A percentile compares a stretch with the other conserved stretches of the same genome.
phyloP scores from a whole-genome alignment of 2,113 vertebrate species.

The Cyprinodon tularosa region DNA sequence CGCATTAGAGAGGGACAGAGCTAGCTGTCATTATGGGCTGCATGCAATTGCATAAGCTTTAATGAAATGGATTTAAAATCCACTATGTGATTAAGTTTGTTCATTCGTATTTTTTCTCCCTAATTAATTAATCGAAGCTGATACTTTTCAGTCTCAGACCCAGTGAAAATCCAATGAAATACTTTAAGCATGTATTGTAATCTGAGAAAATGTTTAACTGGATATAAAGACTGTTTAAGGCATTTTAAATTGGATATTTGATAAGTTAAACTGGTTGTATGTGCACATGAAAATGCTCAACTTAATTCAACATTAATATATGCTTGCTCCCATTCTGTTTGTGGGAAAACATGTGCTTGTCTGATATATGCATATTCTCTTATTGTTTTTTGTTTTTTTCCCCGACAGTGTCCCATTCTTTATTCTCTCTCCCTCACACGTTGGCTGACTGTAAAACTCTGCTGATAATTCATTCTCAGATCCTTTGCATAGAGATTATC shows the following conservation, averaged over 20 bases:
- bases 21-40: not conserved
- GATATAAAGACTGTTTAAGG: not conserved
- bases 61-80: not conserved
- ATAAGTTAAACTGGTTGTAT: not conserved
- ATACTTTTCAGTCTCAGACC: too few species aligned
- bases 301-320: slow-evolving; percentile 14
- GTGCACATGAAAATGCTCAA: not conserved
- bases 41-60: not conserved
- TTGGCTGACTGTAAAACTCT: slow-evolving; percentile 83
- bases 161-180: too few species aligned
- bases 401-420: slow-evolving; percentile 70
- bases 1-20: not conserved
- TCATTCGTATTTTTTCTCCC: too few species aligned
- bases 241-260: slow-evolving; percentile 15
- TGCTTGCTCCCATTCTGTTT: slow-evolving; percentile 7
- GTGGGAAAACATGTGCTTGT: slow-evolving; percentile 14
- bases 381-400: slow-evolving; percentile 21
- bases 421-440: slow-evolving; percentile 81
- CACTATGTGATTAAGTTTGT: not conserved
- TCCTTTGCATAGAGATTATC: slow-evolving; percentile 87
- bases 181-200: not conserved
- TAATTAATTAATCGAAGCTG: not conserved
- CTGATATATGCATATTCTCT: slow-evolving; percentile 39
- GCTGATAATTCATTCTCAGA: slow-evolving; percentile 86
- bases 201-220: not conserved